Conservation (phyloP, 2,113 vertebrate genomes). For the Seriola quinqueradiata region DNA sequence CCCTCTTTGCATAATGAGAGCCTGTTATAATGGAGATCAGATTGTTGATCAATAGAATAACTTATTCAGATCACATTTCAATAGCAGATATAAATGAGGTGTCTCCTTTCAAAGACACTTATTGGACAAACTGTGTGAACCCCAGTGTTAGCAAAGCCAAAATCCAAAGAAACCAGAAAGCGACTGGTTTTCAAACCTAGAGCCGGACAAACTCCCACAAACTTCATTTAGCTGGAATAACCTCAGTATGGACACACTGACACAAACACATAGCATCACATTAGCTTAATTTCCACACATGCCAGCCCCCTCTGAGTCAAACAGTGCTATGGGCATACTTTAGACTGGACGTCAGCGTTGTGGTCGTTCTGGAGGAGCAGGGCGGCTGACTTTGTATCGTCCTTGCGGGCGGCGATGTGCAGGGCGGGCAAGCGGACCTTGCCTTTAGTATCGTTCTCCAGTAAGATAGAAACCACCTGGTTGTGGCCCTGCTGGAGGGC, state of each 20-base stretch:
- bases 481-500: conserved; percentile 98
- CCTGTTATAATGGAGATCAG: background rate
- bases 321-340: conserved; percentile 82
- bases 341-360: conserved; percentile 98
- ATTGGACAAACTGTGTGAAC: background rate
- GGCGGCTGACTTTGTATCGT: conserved; percentile 97
- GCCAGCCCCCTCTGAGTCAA: background rate
- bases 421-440: conserved; percentile 96
- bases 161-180: background rate
- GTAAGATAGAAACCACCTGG: conserved; percentile 95
- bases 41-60: conserved; percentile 3
- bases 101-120: background rate
- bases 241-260: conserved; percentile 4
- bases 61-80: conserved; percentile 33
- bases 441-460: conserved; percentile 98
- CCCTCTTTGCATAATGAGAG: conserved; percentile 3
- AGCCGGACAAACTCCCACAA: background rate
- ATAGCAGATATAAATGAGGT: conserved; percentile 17
- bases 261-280: conserved; percentile 27
- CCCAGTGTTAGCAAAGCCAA: background rate
- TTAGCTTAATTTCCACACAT: conserved; percentile 31
- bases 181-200: background rate
- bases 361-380: conserved; percentile 98
- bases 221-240: background rate
- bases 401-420: conserved; percentile 97